A percentile compares a stretch with the other conserved stretches of the same genome.
Evolutionary conservation across 2,888 invertebrate species (phyloP).

Genomic region (Chelonus formosanus): DNA sequence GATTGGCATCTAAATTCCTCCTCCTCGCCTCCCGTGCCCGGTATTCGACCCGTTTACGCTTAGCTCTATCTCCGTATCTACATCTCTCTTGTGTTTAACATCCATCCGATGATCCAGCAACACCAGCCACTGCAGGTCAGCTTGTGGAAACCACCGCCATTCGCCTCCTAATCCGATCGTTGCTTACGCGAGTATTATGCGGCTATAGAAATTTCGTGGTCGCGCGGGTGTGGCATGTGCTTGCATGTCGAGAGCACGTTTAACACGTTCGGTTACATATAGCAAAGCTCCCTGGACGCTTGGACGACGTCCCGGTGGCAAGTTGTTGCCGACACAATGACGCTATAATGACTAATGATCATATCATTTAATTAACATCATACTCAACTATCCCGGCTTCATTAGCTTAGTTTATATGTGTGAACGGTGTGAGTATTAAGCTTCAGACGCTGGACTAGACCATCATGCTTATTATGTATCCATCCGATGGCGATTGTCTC

Average conservation of each 20-base stretch:
- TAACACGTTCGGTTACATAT: slow-evolving; percentile 45
- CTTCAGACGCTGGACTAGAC: slow-evolving; percentile 31
- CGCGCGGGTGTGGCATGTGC: slow-evolving; percentile 51
- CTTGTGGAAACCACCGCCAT: slow-evolving; percentile 27
- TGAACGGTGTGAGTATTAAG: slow-evolving; percentile 44
- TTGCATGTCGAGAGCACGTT: slow-evolving; percentile 52
- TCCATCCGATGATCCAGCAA: slow-evolving; percentile 19
- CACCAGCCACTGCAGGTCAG: slow-evolving; percentile 10
- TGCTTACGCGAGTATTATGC: slow-evolving; percentile 45
- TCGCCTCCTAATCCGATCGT: slow-evolving; percentile 44
- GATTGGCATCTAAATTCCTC: slow-evolving; percentile 44
- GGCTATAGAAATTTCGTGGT: slow-evolving; percentile 54
- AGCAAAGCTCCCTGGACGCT: slow-evolving; percentile 25
- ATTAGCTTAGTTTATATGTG: slow-evolving; percentile 49
- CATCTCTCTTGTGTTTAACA: slow-evolving; percentile 8
- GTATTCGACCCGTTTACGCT: slow-evolving; percentile 35
- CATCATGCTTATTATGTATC: slow-evolving; percentile 61
- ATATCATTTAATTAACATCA: slow-evolving; percentile 65
- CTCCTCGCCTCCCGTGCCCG: slow-evolving; percentile 37
- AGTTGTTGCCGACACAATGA: slow-evolving; percentile 59
- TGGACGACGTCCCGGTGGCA: slow-evolving; percentile 42
- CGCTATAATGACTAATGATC: slow-evolving; percentile 64
- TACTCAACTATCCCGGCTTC: slow-evolving; percentile 60
- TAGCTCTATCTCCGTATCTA: slow-evolving; percentile 7
- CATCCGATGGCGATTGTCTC: slow-evolving; percentile 50